These are phyloP conservation scores for Tenualosa ilisha DNA, from an alignment of 2,797 vertebrate genomes.

Conservation along the genomic window DNA sequence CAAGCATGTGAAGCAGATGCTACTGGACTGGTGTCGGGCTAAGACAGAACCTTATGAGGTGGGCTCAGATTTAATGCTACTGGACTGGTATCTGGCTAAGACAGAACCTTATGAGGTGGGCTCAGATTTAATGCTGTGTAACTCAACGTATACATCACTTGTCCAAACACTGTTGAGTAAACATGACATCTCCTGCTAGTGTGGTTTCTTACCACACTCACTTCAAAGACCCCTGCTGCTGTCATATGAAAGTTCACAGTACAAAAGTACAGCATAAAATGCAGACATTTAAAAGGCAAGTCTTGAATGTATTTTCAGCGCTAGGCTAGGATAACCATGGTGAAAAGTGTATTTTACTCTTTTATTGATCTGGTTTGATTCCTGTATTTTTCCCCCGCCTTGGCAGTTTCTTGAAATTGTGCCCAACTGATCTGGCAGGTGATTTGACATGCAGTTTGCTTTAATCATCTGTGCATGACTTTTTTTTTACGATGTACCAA, in stretches of 20 bases:
- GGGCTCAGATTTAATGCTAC: slow-evolving; percentile 48
- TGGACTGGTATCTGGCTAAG: slow-evolving; percentile 97
- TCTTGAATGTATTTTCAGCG: neutral
- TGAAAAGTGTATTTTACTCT: neutral
- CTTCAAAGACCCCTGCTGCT: neutral
- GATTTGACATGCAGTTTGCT: neutral
- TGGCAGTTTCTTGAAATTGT: neutral
- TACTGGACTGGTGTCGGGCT: slow-evolving; percentile 96
- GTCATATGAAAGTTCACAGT: neutral
- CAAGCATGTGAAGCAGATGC: slow-evolving; percentile 98
- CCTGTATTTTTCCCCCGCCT: neutral
- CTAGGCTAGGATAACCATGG: neutral
- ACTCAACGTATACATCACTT: neutral
- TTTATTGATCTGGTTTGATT: neutral
- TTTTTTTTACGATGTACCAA: neutral
- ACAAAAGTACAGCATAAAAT: neutral
- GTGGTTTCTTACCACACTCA: neutral
- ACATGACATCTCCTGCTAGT: neutral
- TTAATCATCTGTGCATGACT: neutral
- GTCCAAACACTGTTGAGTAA: neutral
- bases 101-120: slow-evolving; percentile 93
- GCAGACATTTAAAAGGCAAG: neutral
- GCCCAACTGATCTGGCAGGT: neutral
- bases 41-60: slow-evolving; percentile 97
- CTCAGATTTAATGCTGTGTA: neutral